Conservation (phyloP, 2,113 vertebrate genomes). For the Colossoma macropomum region DNA sequence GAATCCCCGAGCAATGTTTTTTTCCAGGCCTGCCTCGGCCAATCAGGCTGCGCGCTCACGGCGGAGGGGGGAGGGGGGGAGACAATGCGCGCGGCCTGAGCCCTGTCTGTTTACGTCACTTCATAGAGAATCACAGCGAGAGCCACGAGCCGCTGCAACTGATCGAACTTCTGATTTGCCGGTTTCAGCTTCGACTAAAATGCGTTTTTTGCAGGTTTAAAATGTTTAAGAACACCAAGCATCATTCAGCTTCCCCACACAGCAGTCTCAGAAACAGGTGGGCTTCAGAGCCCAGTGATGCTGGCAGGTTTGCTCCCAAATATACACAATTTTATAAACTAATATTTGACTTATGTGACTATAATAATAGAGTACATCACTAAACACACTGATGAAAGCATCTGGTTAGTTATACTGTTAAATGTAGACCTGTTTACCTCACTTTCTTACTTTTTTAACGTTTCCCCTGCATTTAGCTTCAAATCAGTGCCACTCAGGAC, state of each 20-base stretch:
- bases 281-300: neutral
- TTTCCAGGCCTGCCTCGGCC: conserved; percentile 72
- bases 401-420: no score
- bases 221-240: neutral
- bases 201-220: neutral
- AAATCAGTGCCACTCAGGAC: neutral
- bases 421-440: no score
- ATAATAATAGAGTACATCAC: no score
- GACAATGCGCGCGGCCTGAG: conserved; percentile 83
- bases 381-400: no score
- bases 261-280: neutral
- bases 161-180: conserved; percentile 19
- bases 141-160: conserved; percentile 51
- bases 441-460: no score
- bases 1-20: conserved; percentile 83
- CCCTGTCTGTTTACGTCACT: conserved; percentile 80
- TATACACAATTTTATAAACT: no score
- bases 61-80: conserved; percentile 78
- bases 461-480: neutral
- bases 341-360: no score
- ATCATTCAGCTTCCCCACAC: neutral
- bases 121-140: conserved; percentile 69
- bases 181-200: no score
- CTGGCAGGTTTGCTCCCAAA: neutral
- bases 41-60: conserved; percentile 83